Evolutionary conservation across 2,797 vertebrate species (phyloP).

Genomic region (Platyrinchus mystaceus): DNA sequence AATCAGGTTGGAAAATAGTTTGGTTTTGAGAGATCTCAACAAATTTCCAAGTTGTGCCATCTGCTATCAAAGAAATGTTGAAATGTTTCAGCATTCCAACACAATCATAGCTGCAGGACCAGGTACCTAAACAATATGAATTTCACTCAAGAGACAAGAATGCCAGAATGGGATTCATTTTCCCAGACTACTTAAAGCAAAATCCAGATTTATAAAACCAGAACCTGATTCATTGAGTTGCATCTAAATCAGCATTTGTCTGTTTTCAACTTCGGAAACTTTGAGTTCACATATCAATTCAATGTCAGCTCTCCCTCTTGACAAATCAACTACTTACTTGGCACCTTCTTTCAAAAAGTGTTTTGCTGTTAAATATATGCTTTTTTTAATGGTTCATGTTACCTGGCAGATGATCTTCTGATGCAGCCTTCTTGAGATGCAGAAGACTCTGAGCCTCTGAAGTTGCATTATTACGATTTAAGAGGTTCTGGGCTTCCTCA

Average conservation of each 20-base stretch:
- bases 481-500: constrained; percentile 81
- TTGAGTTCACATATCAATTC: background rate
- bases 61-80: background rate
- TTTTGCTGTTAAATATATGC: background rate
- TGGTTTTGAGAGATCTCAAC: background rate
- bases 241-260: background rate
- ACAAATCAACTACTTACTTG: background rate
- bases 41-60: background rate
- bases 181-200: background rate
- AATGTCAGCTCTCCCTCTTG: background rate
- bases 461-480: constrained; percentile 59
- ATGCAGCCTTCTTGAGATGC: constrained; percentile 48
- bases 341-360: background rate
- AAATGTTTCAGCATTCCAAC: background rate
- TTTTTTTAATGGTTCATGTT: background rate
- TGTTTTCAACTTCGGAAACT: background rate
- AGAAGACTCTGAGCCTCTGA: constrained; percentile 74
- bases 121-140: background rate
- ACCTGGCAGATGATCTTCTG: constrained; percentile 67
- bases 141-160: background rate
- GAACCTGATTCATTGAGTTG: background rate
- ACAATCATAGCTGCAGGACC: background rate
- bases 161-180: background rate
- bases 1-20: background rate
- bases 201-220: background rate